Evolutionary conservation across 2,888 invertebrate species (phyloP).

Genomic region (Cephus nigrinus): DNA sequence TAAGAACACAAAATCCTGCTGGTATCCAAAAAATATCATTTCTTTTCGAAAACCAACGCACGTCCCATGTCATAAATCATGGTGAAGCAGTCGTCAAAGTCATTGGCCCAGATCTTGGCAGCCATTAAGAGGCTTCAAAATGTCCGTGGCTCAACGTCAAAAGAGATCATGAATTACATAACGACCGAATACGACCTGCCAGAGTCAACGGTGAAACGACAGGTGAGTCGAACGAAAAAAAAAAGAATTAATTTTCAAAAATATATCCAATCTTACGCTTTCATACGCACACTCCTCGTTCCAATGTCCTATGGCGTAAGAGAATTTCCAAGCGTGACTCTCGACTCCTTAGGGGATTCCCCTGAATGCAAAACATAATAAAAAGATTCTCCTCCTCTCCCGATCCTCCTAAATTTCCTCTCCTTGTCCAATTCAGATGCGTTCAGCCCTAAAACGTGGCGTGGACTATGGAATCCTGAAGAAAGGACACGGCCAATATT

Average conservation of each 20-base stretch:
- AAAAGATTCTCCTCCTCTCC: no score
- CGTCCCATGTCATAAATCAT: slow-evolving; percentile 23
- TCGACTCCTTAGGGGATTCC: no score
- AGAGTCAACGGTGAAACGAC: slow-evolving; percentile 38
- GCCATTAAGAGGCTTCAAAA: slow-evolving; percentile 49
- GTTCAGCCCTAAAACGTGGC: slow-evolving; percentile 47
- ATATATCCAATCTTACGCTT: no score
- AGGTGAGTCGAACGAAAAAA: slow-evolving; percentile 32
- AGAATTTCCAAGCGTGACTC: no score
- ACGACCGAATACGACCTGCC: slow-evolving; percentile 38
- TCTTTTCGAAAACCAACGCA: no score
- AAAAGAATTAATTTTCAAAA: not conserved
- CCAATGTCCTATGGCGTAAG: no score
- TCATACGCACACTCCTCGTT: no score
- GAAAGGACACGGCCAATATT: slow-evolving; percentile 37
- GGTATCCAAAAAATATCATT: no score
- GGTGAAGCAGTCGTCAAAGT: slow-evolving; percentile 31
- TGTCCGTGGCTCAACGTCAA: slow-evolving; percentile 41
- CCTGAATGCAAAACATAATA: no score
- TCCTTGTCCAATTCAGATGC: slow-evolving; percentile 30
- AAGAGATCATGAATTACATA: slow-evolving; percentile 45
- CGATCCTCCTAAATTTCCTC: no score
- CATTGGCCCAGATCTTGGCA: slow-evolving; percentile 38
- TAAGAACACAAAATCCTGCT: no score
- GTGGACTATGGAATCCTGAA: slow-evolving; percentile 45